Conservation (phyloP, 1,140 invertebrate genomes). For the Pantala flavescens region DNA sequence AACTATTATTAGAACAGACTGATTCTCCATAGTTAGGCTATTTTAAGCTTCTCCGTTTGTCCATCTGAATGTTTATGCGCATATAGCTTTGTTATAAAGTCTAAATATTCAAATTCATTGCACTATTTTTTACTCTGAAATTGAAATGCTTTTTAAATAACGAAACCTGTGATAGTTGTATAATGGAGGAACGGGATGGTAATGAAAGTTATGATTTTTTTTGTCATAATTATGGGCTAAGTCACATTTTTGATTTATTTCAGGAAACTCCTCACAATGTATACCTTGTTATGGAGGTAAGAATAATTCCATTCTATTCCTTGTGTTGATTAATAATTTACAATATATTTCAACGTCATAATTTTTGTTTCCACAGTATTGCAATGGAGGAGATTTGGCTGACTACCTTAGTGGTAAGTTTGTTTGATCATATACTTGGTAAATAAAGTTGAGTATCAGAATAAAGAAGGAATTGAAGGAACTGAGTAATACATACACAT, state of each 20-base stretch:
- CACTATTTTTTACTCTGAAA: no score
- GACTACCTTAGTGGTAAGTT: conserved; percentile 84
- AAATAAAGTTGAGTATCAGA: no score
- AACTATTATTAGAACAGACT: background rate
- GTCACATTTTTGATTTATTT: conserved; percentile 25
- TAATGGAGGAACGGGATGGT: no score
- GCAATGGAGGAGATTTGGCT: conserved; percentile 96
- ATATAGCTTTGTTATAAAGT: no score
- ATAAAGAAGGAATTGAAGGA: no score
- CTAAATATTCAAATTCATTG: no score
- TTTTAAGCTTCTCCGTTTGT: background rate
- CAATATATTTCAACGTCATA: conserved; percentile 20
- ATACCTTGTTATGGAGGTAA: conserved; percentile 93
- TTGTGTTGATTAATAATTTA: conserved; percentile 19
- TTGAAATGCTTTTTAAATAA: no score
- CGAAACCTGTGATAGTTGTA: no score
- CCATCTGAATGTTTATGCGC: no score
- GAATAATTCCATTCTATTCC: conserved; percentile 25
- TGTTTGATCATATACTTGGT: background rate
- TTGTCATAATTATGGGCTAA: no score
- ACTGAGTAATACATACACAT: no score
- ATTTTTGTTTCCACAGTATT: conserved; percentile 58
- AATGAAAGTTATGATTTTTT: no score
- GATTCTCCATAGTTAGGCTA: background rate
- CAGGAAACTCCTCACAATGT: conserved; percentile 84